phyloP scores from a whole-genome alignment of 2,113 vertebrate genomes.

The Gymnorhina tibicen region DNA sequence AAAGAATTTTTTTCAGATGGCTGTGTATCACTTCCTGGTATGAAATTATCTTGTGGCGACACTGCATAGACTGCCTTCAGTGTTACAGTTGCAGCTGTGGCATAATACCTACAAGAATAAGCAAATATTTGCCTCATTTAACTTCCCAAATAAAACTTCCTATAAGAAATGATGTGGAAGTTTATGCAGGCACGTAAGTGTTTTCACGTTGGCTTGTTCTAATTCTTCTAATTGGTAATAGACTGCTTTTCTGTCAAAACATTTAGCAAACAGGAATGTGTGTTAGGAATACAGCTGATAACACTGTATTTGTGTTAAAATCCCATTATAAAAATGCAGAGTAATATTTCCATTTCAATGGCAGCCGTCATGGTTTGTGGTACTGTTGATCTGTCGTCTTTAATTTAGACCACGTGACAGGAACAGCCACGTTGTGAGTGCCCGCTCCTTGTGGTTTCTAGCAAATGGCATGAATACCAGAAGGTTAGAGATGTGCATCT shows the following conservation, averaged over 20 bases:
- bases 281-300: neutral
- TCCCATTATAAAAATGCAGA: neutral
- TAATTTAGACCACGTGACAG: neutral
- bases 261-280: neutral
- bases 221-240: neutral
- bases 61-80: neutral
- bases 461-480: neutral
- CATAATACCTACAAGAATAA: neutral
- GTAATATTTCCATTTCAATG: neutral
- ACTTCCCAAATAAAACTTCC: neutral
- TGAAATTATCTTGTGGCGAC: neutral
- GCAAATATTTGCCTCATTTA: neutral
- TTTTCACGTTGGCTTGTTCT: neutral
- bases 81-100: neutral
- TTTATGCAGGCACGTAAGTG: neutral
- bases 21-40: slow-evolving; percentile 11
- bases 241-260: neutral
- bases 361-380: neutral
- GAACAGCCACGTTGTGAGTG: neutral
- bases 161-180: neutral
- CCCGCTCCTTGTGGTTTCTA: neutral
- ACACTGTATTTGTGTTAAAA: neutral
- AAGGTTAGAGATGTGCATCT: neutral
- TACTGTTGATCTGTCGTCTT: neutral
- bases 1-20: neutral